Percentiles rank a stretch among this genome's conserved stretches.
These are phyloP conservation scores for Schizaphis graminum DNA, from an alignment of 2,888 invertebrate genomes.

Conservation along the genomic window DNA sequence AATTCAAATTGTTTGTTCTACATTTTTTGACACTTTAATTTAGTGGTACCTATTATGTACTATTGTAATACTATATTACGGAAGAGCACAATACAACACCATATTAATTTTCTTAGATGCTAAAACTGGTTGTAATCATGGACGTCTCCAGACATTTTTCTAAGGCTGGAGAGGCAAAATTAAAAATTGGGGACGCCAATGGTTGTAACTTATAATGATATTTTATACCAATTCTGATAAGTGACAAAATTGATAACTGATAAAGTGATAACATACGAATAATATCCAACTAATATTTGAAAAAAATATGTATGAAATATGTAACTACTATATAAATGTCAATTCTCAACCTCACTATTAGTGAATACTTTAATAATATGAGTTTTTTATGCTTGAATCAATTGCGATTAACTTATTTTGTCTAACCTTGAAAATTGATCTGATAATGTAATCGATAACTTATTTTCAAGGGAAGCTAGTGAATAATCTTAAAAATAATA, in stretches of 20 bases:
- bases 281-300: neutral
- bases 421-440: neutral
- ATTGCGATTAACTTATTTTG: neutral
- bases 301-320: neutral
- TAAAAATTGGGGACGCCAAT: neutral
- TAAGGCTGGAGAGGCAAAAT: too few species aligned
- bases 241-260: neutral
- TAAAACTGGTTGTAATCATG: neutral
- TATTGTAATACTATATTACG: neutral
- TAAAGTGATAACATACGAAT: neutral
- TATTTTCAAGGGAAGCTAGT: constrained; percentile 55
- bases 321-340: neutral
- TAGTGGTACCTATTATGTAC: too few species aligned
- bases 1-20: neutral
- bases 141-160: too few species aligned
- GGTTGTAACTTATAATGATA: neutral
- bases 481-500: neutral
- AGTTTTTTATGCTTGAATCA: neutral
- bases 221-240: neutral
- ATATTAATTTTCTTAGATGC: neutral
- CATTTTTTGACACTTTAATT: neutral
- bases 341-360: neutral
- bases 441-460: neutral
- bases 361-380: neutral
- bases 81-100: neutral